Conservation (phyloP, 2,797 vertebrate species). For the Lutjanus campechanus region DNA sequence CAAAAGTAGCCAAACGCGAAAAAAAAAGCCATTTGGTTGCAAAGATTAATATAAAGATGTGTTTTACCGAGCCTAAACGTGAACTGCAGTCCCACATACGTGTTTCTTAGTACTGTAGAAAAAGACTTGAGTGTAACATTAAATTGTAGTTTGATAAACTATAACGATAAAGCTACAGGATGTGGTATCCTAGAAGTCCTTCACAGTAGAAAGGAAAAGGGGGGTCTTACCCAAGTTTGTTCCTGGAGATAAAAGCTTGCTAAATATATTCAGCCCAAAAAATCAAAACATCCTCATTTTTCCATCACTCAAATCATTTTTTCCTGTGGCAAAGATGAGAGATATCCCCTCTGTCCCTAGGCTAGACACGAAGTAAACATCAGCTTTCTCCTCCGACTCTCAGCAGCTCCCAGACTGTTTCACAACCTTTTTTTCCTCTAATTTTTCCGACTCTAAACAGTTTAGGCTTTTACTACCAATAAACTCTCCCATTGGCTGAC, state of each 20-base stretch:
- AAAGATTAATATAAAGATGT: neutral
- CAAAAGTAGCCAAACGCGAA: neutral
- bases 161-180: neutral
- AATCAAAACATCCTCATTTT: slow-evolving; percentile 42
- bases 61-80: neutral
- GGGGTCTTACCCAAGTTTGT: slow-evolving; percentile 72
- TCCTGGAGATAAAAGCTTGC: slow-evolving; percentile 52
- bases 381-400: slow-evolving; percentile 4
- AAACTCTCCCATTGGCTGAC: slow-evolving; percentile 69
- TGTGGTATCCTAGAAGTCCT: neutral
- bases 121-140: no score
- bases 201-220: neutral
- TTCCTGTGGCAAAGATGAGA: neutral
- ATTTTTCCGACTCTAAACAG: slow-evolving; percentile 30
- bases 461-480: neutral
- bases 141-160: no score
- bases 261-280: slow-evolving; percentile 26
- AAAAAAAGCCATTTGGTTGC: neutral
- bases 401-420: slow-evolving; percentile 37
- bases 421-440: slow-evolving; percentile 25
- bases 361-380: slow-evolving; percentile 39
- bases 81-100: neutral
- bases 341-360: neutral
- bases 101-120: neutral
- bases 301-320: neutral